Evolutionary conservation across 1,140 invertebrate species (phyloP).

Genomic region (Drosophila elegans): DNA sequence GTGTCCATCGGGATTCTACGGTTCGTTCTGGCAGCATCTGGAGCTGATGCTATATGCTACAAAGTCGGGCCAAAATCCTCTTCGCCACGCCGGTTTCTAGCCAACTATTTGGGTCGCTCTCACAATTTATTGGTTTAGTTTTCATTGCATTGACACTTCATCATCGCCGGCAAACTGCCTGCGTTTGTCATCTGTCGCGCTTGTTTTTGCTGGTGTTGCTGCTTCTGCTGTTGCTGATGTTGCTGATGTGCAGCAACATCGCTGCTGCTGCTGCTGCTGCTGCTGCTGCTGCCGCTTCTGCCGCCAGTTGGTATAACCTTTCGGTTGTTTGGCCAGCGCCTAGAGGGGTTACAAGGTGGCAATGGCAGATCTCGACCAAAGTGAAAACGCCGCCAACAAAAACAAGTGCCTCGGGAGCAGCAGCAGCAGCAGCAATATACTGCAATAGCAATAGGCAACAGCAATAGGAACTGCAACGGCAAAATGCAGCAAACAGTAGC

Average conservation of each 20-base stretch:
- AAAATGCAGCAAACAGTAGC: conserved; percentile 61
- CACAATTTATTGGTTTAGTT: conserved; percentile 85
- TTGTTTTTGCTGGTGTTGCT: conserved; percentile 11
- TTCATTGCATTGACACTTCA: conserved; percentile 85
- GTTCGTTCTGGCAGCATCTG: conserved; percentile 17
- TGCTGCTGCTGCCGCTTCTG: conserved; percentile 3
- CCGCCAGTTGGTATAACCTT: conserved; percentile 40
- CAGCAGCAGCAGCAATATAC: conserved; percentile 33
- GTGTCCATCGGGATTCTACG: conserved; percentile 18
- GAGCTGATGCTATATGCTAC: not conserved
- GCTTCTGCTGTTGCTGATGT: conserved; percentile 13
- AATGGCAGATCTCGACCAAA: conserved; percentile 50
- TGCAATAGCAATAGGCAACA: too few relatives aligned
- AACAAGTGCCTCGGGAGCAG: conserved; percentile 13
- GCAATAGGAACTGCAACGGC: conserved; percentile 28
- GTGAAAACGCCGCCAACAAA: conserved; percentile 49
- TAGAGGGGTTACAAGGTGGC: conserved; percentile 64
- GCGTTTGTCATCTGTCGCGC: conserved; percentile 78
- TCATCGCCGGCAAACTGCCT: conserved; percentile 72
- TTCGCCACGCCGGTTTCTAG: conserved; percentile 78
- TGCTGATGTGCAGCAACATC: conserved; percentile 7
- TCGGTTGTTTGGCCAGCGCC: conserved; percentile 56
- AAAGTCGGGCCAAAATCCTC: conserved; percentile 55
- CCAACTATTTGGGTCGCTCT: conserved; percentile 84
- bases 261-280: conserved; percentile 5